Conservation (phyloP, 2,113 vertebrate genomes). For the Ictalurus punctatus region DNA sequence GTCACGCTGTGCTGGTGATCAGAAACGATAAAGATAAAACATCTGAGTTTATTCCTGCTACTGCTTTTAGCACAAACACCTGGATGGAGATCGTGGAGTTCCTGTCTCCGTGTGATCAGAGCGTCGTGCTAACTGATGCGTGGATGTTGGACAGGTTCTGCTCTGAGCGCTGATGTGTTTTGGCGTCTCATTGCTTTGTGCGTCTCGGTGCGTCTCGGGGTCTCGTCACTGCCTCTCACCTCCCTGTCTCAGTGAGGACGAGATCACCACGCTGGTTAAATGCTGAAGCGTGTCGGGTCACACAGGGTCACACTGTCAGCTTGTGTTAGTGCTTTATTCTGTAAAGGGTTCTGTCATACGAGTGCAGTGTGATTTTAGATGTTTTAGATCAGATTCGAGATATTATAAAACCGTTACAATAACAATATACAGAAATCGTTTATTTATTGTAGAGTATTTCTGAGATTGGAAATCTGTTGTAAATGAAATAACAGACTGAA, state of each 20-base stretch:
- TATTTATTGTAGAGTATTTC: neutral
- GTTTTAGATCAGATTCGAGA: neutral
- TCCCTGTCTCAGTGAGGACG: neutral
- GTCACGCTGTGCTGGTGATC: neutral
- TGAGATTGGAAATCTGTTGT: neutral
- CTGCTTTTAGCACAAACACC: neutral
- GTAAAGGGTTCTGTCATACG: neutral
- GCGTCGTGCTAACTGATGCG: neutral
- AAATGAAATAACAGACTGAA: neutral
- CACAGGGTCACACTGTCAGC: neutral
- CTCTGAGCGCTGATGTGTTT: slow-evolving; percentile 35
- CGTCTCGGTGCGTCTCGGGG: neutral
- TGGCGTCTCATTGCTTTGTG: neutral
- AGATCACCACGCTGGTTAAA: slow-evolving; percentile 45
- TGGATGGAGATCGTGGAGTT: neutral
- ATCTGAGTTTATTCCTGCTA: neutral
- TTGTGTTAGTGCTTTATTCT: neutral
- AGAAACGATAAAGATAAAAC: neutral
- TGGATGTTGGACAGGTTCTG: neutral
- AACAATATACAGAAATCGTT: neutral
- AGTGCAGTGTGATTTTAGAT: neutral
- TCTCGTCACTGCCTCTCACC: slow-evolving; percentile 43
- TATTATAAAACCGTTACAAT: neutral
- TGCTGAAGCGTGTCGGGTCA: slow-evolving; percentile 1
- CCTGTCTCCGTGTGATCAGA: neutral